phyloP scores from a whole-genome alignment of 2,797 vertebrate genomes.

The Jordanella pulchra region DNA sequence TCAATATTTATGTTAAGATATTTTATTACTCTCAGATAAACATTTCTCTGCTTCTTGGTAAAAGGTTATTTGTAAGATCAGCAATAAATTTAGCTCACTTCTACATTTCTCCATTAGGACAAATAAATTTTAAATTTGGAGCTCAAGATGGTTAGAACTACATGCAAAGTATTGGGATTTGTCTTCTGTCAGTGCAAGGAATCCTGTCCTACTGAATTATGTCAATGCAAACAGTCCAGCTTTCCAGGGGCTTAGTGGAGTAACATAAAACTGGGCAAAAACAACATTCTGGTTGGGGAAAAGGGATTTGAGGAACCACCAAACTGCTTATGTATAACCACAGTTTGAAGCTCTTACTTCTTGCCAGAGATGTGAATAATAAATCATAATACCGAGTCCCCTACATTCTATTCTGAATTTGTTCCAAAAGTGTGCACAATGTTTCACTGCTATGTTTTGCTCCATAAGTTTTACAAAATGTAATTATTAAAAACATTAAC shows the following conservation, averaged over 20 bases:
- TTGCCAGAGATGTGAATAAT: constrained; percentile 24
- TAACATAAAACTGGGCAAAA: constrained; percentile 24
- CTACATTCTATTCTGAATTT: constrained; percentile 4
- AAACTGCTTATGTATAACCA: constrained; percentile 16
- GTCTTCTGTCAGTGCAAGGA: neutral
- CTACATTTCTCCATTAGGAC: constrained; percentile 1
- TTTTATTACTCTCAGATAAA: neutral
- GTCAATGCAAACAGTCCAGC: constrained; percentile 1
- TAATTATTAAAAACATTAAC: constrained; percentile 22
- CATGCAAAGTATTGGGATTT: neutral
- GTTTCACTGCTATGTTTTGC: constrained; percentile 25
- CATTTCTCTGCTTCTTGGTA: neutral
- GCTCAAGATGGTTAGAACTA: neutral
- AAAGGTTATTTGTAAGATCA: neutral
- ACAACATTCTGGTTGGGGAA: constrained; percentile 21
- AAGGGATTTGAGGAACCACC: constrained; percentile 20
- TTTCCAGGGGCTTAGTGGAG: constrained; percentile 29
- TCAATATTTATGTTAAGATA: neutral
- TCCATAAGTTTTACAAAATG: constrained; percentile 5
- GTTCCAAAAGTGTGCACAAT: constrained; percentile 20
- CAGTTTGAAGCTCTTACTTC: constrained; percentile 29
- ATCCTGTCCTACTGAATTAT: constrained; percentile 24
- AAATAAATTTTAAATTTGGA: neutral
- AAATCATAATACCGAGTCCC: constrained; percentile 13
- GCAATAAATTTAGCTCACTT: neutral